These are phyloP conservation scores for Apis laboriosa DNA, from an alignment of 1,140 invertebrate species.

Conservation along the genomic window DNA sequence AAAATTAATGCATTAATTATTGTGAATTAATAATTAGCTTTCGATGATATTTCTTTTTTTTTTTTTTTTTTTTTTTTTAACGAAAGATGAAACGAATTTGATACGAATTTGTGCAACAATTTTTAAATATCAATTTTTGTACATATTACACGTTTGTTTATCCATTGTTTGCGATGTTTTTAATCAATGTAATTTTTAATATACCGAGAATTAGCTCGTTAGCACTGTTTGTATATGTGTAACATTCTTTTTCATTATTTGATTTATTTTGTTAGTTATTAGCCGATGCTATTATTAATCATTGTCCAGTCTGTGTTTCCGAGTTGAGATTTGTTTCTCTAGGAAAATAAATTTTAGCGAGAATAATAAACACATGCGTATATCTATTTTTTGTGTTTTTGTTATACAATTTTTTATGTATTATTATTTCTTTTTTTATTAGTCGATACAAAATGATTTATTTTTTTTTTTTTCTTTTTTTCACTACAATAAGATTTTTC, in stretches of 20 bases:
- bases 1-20: background rate
- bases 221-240: constrained; percentile 18
- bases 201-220: background rate
- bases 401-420: background rate
- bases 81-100: background rate
- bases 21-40: too few relatives aligned
- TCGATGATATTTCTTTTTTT: background rate
- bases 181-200: background rate
- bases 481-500: background rate
- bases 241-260: background rate
- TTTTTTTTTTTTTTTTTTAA: background rate
- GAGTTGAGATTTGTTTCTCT: background rate
- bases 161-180: background rate
- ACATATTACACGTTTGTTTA: background rate
- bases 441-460: too few relatives aligned
- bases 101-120: background rate
- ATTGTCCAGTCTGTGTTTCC: background rate
- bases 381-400: constrained; percentile 9
- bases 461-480: background rate
- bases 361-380: background rate
- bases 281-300: background rate
- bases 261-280: background rate
- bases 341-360: background rate
- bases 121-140: background rate
- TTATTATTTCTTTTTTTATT: background rate